Conservation (phyloP, 2,797 vertebrate genomes). For the Squalus acanthias region DNA sequence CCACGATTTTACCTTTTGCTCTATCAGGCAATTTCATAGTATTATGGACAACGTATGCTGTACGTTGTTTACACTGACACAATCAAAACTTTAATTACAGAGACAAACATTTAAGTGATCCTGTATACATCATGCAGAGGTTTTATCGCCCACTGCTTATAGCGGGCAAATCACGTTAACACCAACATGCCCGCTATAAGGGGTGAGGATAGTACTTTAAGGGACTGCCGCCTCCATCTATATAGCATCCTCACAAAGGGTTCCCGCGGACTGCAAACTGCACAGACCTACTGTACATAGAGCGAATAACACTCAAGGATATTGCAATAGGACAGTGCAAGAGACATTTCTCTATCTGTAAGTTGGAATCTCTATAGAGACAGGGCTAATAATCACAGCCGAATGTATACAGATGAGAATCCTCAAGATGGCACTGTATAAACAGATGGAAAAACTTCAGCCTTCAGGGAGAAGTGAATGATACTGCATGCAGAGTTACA, state of each 20-base stretch:
- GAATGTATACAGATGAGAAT: constrained; percentile 13
- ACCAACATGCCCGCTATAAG: background rate
- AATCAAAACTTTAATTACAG: background rate
- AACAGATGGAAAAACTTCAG: background rate
- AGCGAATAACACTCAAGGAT: no score
- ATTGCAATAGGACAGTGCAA: background rate
- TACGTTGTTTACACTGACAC: background rate
- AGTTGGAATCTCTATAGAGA: background rate
- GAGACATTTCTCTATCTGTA: background rate
- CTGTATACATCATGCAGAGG: background rate
- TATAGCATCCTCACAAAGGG: background rate
- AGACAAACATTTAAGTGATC: background rate
- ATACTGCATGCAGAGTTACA: background rate
- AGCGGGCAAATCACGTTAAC: background rate
- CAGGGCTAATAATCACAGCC: background rate
- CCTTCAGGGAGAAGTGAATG: background rate
- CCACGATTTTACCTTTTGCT: background rate
- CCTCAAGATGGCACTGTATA: constrained; percentile 33
- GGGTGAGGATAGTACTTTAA: background rate
- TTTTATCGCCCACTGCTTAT: background rate
- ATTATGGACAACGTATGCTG: background rate
- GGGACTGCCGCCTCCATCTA: background rate
- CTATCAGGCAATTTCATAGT: background rate
- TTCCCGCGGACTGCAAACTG: background rate
- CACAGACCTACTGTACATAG: no score